Base-by-base conservation (phyloP, 2,888 invertebrate genomes). In the Machimus rusticus region DNA sequence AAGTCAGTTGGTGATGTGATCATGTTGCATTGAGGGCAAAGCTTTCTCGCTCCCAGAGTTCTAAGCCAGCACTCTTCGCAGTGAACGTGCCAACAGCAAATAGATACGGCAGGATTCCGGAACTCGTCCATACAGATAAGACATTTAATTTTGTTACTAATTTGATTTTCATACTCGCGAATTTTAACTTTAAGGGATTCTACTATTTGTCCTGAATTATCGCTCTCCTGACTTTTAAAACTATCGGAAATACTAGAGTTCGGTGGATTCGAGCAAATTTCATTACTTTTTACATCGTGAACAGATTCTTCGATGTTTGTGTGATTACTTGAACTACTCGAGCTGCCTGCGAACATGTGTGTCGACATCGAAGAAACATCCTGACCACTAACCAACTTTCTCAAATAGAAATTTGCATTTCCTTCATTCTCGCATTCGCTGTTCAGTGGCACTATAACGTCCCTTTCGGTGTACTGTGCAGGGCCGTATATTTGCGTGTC, bases 71-170 rank as follows among this genome's bases (percentile, higher is more conserved):
- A 96, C 43, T 94, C 94, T 93, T 98, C 98, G 91, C 99, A 99
- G 92, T 98, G 97, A 0, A 98, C 98, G 92, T 99, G 99, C 98
- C 98, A 99, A 92, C 99, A 99, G 91, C 97, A 97, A 88, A 98
- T 96, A 0, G 98, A 98, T 86, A 98, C 97, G 6, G 98, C 96
- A 0, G 98, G 98, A 66, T 96, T 97, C 87, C 94, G 94, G 92
- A 97, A 97, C 43, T 95, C 94, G 86, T 97, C 98, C 94, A 98
- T 95, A 91, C 98, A 98, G 89, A 98, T 98, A 85, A 98, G 94
- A 93, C 98, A 98, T 92, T 97, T 97, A 89, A 95, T 95, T 92
- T 96, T 95, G 87, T 94, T 94, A 89, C 93, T 94, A 89, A 92
- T 92, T 90, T 94, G 93, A 88, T 94, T 94, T 91, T 97, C 97